These are phyloP conservation scores for Spialia ferax DNA, from an alignment of 2,888 invertebrate species.

Conservation along the genomic window DNA sequence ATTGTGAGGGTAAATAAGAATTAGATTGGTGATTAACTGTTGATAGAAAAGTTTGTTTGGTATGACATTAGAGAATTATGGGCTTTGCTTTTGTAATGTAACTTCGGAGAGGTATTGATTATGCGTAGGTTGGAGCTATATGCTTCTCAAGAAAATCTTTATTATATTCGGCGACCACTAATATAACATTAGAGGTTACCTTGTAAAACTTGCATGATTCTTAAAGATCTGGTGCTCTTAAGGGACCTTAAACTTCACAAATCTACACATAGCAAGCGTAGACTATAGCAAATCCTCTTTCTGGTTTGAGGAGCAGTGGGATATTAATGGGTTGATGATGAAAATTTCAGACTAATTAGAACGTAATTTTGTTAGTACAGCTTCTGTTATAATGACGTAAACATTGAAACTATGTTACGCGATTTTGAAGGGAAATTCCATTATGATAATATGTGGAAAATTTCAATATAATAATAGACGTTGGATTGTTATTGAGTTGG, in stretches of 20 bases:
- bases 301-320: too few species aligned
- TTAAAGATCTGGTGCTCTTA: too few species aligned
- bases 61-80: neutral
- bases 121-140: too few species aligned
- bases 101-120: too few species aligned
- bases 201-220: too few species aligned
- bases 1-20: constrained; percentile 30
- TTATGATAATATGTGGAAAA: constrained; percentile 13
- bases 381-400: neutral
- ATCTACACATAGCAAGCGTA: too few species aligned
- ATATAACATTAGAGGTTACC: too few species aligned
- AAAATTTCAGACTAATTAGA: constrained; percentile 4
- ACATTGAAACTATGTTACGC: constrained; percentile 7
- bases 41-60: neutral
- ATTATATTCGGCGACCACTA: too few species aligned
- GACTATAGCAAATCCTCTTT: too few species aligned
- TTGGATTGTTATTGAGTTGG: constrained; percentile 10
- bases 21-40: constrained; percentile 11
- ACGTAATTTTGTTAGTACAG: neutral
- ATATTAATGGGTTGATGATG: too few species aligned
- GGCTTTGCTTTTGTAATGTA: neutral
- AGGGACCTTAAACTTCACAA: too few species aligned
- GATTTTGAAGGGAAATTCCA: constrained; percentile 19
- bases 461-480: neutral
- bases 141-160: too few species aligned